These are phyloP conservation scores for Benitochromis conjunctus DNA, from an alignment of 2,113 vertebrate species.

Conservation along the genomic window DNA sequence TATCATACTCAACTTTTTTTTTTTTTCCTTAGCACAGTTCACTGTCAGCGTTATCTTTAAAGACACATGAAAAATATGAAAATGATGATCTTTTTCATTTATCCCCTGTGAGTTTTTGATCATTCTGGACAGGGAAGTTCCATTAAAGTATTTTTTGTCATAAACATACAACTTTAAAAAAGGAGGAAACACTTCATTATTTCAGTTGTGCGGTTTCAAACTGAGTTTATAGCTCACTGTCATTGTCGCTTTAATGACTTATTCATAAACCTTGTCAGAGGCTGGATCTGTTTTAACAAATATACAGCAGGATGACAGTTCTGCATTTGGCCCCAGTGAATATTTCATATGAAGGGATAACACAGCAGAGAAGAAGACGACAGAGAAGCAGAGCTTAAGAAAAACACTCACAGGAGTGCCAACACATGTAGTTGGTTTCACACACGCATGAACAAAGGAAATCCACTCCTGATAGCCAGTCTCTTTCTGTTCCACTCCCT, in stretches of 20 bases:
- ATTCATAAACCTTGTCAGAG: slow-evolving; percentile 46
- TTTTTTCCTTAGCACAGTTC: not conserved
- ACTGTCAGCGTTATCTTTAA: not conserved
- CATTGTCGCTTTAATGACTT: slow-evolving; percentile 43
- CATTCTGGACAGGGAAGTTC: not conserved
- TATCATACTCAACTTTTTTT: not conserved
- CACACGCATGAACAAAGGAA: not conserved
- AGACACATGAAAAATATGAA: not conserved
- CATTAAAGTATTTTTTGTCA: not conserved
- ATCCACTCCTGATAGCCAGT: not conserved
- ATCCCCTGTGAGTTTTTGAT: not conserved
- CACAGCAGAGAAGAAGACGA: not conserved
- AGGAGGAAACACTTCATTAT: not conserved
- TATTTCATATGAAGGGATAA: slow-evolving; percentile 26
- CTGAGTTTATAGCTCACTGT: slow-evolving; percentile 7
- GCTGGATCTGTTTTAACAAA: slow-evolving; percentile 35
- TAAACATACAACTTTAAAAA: not conserved
- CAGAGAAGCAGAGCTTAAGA: not conserved
- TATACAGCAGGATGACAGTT: slow-evolving; percentile 9
- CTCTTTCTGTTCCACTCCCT: not conserved
- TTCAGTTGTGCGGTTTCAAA: slow-evolving; percentile 4
- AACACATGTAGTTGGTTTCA: not conserved
- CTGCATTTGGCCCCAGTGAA: slow-evolving; percentile 42
- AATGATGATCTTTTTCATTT: not conserved
- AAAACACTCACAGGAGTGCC: not conserved